These are phyloP conservation scores for Drosophila koepferae DNA, from an alignment of 2,888 invertebrate species.

Conservation along the genomic window DNA sequence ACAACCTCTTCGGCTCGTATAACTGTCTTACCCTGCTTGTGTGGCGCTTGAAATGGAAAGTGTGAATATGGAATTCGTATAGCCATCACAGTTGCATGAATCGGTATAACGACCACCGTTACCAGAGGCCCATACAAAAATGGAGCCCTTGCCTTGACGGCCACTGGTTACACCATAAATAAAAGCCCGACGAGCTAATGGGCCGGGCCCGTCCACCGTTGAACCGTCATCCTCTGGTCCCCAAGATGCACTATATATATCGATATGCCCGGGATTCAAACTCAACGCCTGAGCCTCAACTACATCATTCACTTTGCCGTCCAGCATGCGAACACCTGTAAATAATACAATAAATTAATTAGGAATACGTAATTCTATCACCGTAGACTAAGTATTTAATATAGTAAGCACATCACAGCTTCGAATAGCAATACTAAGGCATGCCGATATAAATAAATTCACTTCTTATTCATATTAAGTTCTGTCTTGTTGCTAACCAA, in stretches of 20 bases:
- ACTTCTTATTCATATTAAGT: background rate
- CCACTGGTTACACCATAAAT: conserved; percentile 97
- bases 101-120: conserved; percentile 98
- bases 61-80: conserved; percentile 99
- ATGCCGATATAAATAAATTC: background rate
- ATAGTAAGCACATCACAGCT: background rate
- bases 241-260: conserved; percentile 99
- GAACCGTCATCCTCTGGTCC: conserved; percentile 99
- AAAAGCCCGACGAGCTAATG: conserved; percentile 95
- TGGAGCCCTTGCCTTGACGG: conserved; percentile 96
- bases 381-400: background rate
- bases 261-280: conserved; percentile 96
- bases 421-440: background rate
- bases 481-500: background rate
- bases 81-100: conserved; percentile 99
- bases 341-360: background rate
- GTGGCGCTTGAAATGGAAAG: conserved; percentile 99
- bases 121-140: conserved; percentile 98
- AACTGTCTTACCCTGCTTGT: conserved; percentile 91
- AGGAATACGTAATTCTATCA: background rate
- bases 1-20: background rate
- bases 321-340: too few relatives aligned
- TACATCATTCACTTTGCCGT: too few relatives aligned
- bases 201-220: conserved; percentile 96
- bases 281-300: conserved; percentile 97